Evolutionary conservation across 2,888 invertebrate species (phyloP), one percentile per base, ranked within the genome.

Genomic region (Eupeodes latifasciatus): DNA sequence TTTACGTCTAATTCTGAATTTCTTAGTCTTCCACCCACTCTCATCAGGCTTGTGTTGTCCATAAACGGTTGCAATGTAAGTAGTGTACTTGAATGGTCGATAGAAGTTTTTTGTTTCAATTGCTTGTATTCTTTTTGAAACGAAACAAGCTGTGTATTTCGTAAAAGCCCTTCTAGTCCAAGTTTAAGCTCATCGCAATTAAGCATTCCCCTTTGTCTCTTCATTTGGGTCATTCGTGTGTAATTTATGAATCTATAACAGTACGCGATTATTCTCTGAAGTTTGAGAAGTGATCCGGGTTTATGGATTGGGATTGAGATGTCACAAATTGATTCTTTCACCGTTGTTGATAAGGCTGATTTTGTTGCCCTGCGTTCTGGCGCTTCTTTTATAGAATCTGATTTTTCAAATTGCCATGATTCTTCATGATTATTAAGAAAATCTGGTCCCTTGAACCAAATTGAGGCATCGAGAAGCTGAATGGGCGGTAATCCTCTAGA

Each of bases 1-100:
- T 19, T 55, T 16, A 55, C 55, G 55, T 55, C 19, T 55, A 19
- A 19, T 19, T 55, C 55, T 55, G 55, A 55, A 55, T 55, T 55
- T 10, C 55, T 55, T 19, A 55, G 16, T 6, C 55, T 5, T 16
- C 55, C 55, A 16, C 55, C 55, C 16, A 16, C 55, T 19, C 19
- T 19, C 19, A 19, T 19, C 19, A 19, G 19, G 19, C 19, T 1
- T 19, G 19, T n/a, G 1, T 55, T 55, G 19, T 55, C 55, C 55
- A 55, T 55, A 10, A 55, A 55, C 5, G 55, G 55, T 5, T 55
- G 55, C 4, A 55, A 55, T 16, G 55, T 16, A 55, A 55, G 55
- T 19, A 55, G 16, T 16, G 55, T 55, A 19, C 55, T 55, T 55
- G 55, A 55, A 55, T 55, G 55, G 19, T 55, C 55, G 19, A 55